These are phyloP conservation scores for Lytechinus pictus DNA, from an alignment of 35 echinoderm and acorn worm species.

Conservation along the genomic window DNA sequence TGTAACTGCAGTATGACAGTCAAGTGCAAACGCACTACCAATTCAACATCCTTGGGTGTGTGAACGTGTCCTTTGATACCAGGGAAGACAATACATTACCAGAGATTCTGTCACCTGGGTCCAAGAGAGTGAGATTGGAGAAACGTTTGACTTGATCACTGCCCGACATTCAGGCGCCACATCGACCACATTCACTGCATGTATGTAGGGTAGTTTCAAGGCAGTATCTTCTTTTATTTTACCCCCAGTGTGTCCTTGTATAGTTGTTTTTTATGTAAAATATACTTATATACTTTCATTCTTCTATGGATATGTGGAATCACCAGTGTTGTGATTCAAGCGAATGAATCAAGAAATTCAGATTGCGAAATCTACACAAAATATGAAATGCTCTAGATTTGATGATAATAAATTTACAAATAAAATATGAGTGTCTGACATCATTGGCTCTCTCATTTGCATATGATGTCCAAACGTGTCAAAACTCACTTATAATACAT, in stretches of 20 bases:
- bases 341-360: too few species aligned
- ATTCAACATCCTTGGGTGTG: neutral
- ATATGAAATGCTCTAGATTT: too few species aligned
- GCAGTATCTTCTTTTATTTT: neutral
- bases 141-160: conserved; percentile 30
- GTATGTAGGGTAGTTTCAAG: neutral
- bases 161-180: conserved; percentile 28
- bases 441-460: too few species aligned
- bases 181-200: neutral
- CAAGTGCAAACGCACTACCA: neutral
- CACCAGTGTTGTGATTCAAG: too few species aligned
- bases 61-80: neutral
- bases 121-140: conserved; percentile 11
- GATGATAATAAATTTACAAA: too few species aligned
- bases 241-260: neutral
- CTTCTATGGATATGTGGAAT: too few species aligned
- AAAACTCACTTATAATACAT: too few species aligned
- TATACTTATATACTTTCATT: too few species aligned
- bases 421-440: too few species aligned
- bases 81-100: conserved; percentile 12
- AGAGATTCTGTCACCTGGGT: conserved; percentile 19
- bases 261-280: too few species aligned
- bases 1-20: neutral
- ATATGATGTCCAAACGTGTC: too few species aligned
- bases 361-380: too few species aligned